Evolutionary conservation across 2,797 vertebrate genomes (phyloP), one percentile per base, ranked within the genome.

Genomic region (Channa striata): DNA sequence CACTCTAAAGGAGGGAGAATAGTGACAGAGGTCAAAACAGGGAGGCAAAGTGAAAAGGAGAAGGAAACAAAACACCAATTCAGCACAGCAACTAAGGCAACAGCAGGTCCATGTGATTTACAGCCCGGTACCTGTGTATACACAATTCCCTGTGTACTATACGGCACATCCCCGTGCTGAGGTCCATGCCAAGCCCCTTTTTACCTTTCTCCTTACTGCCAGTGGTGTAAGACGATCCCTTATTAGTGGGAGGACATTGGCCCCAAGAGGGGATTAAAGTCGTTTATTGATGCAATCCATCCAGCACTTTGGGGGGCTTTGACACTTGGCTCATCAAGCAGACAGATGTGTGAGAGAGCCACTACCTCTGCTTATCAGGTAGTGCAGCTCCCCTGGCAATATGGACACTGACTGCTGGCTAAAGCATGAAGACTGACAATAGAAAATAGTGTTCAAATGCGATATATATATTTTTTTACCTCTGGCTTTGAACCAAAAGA

Each of bases 211-310:
- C 59, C 78, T 64, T 36, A 61, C 85, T 85, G 84, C 89, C 83
- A 87, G 77, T 67, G 83, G 85, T 91, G 91, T 91, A 93, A 93
- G 90, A 82, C 85, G 87, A 93, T 92, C 89, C 85, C 90, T 93
- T 94, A 93, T 94, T 93, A 93, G 89, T 79, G 76, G 74, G 80
- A 89, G 87, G 92, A 91, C 92, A 92, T 90, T 87, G 91, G 92
- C 89, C 91, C 91, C 87, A 83, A 81, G 91, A 87, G 91, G 78
- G 91, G 91, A 93, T 94, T 94, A 94, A 91, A 92, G 87, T 83
- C 84, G 78, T 93, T 92, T 93, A 93, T 93, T 93, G 90, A 93
- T 92, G 89, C 93, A 90, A 89, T 94, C 87, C 90, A 92, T 93
- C 92, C 90, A 84, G 80, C 86, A 92, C 86, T 87, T 89, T 88